Percentiles rank a stretch among this genome's conserved stretches.
Conservation (phyloP, 1,140 invertebrate genomes). For the Magallana gigas region DNA sequence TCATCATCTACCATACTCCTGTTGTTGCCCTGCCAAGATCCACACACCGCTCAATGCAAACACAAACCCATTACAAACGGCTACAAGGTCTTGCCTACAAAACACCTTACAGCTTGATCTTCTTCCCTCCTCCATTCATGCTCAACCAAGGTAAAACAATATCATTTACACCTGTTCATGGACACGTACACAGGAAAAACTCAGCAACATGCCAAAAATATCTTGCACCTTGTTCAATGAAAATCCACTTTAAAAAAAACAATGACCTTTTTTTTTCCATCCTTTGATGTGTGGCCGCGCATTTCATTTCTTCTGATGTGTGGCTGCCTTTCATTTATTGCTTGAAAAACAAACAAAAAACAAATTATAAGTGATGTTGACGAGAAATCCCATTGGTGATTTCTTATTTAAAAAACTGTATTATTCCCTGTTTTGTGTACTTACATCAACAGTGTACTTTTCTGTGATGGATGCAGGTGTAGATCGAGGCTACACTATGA, state of each 20-base stretch:
- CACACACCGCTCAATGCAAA: background rate
- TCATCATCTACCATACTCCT: background rate
- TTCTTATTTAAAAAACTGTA: no score
- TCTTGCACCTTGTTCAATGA: background rate
- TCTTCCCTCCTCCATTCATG: background rate
- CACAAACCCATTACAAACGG: background rate
- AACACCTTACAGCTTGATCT: background rate
- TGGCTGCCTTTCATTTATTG: background rate
- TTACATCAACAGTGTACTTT: no score
- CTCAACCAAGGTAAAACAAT: background rate
- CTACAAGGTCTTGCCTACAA: background rate
- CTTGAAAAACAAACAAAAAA: no score
- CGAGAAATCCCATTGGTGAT: no score
- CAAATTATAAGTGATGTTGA: no score
- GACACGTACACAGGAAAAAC: background rate
- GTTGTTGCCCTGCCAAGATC: conserved; percentile 16
- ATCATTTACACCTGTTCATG: conserved; percentile 24
- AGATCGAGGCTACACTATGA: no score
- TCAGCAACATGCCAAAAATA: conserved; percentile 28
- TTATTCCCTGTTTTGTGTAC: no score
- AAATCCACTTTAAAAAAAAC: background rate
- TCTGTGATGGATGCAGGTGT: no score
- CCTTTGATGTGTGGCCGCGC: no score
- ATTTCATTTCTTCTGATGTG: background rate
- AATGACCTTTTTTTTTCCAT: no score